Conservation (phyloP, 2,113 vertebrate species). For the Bubo bubo region DNA sequence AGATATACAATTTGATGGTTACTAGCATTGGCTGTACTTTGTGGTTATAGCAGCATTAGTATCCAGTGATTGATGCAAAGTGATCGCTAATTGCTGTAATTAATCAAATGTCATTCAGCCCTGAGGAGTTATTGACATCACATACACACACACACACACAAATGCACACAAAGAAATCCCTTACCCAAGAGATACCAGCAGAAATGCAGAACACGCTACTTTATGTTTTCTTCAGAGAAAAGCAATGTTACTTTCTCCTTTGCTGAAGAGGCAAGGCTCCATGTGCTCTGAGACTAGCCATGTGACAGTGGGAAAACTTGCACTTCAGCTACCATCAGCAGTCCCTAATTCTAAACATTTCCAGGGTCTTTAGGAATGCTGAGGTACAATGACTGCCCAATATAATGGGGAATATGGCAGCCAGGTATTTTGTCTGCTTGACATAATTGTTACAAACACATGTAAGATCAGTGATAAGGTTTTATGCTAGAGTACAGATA, state of each 20-base stretch:
- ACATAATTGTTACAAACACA: not conserved
- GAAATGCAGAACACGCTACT: not conserved
- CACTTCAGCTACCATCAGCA: not conserved
- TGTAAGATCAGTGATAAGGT: not conserved
- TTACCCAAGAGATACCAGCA: not conserved
- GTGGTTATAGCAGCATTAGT: not conserved
- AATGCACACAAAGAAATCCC: not conserved
- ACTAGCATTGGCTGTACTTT: not conserved
- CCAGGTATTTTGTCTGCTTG: not conserved
- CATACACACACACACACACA: rapidly evolving
- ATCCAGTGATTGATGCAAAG: not conserved
- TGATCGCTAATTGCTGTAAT: not conserved
- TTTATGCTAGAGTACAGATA: not conserved
- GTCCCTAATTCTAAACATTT: not conserved
- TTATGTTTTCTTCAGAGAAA: not conserved
- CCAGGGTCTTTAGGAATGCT: not conserved
- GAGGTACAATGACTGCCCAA: not conserved
- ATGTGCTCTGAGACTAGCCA: not conserved
- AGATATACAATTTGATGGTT: not conserved
- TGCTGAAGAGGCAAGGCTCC: not conserved
- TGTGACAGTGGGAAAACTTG: not conserved
- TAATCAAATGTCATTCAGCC: not conserved
- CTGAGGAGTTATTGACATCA: not conserved
- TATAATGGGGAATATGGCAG: not conserved
- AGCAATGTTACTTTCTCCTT: not conserved